Percentiles rank a stretch among this genome's conserved stretches.
These are phyloP conservation scores for Acrocyrtus sp. DNA, from an alignment of 2,888 invertebrate species.

Conservation along the genomic window DNA sequence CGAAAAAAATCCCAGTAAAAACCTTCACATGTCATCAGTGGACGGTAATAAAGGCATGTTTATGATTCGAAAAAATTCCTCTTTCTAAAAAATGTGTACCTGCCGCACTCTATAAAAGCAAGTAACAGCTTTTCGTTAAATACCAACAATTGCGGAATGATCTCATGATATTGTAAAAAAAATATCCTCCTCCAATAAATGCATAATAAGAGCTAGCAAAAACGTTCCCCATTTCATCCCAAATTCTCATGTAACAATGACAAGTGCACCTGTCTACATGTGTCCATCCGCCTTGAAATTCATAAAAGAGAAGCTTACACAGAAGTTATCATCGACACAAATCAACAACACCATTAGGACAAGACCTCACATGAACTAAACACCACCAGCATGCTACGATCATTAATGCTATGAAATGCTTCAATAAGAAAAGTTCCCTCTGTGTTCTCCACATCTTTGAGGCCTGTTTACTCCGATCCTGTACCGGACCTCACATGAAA, in stretches of 20 bases:
- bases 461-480: too few species aligned
- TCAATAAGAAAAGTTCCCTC: too few species aligned
- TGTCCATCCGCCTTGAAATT: slow-evolving; percentile 20
- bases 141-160: not conserved
- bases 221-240: not conserved
- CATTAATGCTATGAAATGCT: too few species aligned
- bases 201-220: too few species aligned
- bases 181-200: too few species aligned
- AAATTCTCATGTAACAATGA: too few species aligned
- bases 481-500: slow-evolving; percentile 40
- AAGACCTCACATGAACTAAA: slow-evolving; percentile 48
- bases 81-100: too few species aligned
- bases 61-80: not conserved
- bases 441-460: too few species aligned
- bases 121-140: not conserved
- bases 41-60: not conserved
- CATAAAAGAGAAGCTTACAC: slow-evolving; percentile 17
- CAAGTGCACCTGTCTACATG: slow-evolving; percentile 30
- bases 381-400: too few species aligned
- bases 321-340: slow-evolving; percentile 43
- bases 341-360: slow-evolving; percentile 47
- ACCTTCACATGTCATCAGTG: slow-evolving; percentile 32
- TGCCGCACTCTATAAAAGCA: too few species aligned
- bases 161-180: not conserved
- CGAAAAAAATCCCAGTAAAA: slow-evolving; percentile 8